Base-by-base conservation (phyloP, 2,888 invertebrate species). In the Barypeithes pellucidus region DNA sequence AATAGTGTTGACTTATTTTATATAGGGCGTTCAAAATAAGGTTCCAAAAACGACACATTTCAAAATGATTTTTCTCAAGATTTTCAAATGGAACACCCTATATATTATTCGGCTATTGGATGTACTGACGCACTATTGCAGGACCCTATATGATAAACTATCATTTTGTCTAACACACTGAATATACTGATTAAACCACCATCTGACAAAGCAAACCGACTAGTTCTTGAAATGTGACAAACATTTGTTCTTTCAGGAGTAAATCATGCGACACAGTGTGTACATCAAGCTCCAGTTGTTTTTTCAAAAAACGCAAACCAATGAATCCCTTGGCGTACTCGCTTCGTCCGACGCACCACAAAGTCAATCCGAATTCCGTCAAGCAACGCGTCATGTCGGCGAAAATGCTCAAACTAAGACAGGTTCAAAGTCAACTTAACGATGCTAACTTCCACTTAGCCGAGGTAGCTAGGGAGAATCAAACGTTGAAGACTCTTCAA, bases 371-470 rank as follows among this genome's bases (percentile, higher is more conserved):
- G 43, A 85, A 82, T 75, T 72, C 79, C 3, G 85, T 87, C 7
- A 80, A 83, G 29, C 91, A 94, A 83, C 88, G 94, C 12, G 92
- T 95, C 50, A 86, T 93, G 77, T 94, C 94, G 0, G 94, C 94
- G 0, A 92, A 94, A 85, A 89, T 93, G 75, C 88, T 94, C 73
- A 89, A 93, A 24, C 88, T 94, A 29, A 93, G 94, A 81, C 92
- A 93, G 71, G 86, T 94, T 76, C 94, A 95, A 86, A 95, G 93
- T 85, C 94, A 95, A 83, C 82, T 95, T 67, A 90, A 92, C 4
- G 94, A 94, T 84, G 94, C 94, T 0, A 94, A 94, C 82, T 93
- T 91, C 79, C 93, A 93, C 82, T 88, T 95, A 73, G 90, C 93
- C 82, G 92, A 92, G 83, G 82, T 92, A 47, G 87, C 89, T 1